Evolutionary conservation across 2,113 vertebrate genomes (phyloP).

Genomic region (Taxidea taxus): DNA sequence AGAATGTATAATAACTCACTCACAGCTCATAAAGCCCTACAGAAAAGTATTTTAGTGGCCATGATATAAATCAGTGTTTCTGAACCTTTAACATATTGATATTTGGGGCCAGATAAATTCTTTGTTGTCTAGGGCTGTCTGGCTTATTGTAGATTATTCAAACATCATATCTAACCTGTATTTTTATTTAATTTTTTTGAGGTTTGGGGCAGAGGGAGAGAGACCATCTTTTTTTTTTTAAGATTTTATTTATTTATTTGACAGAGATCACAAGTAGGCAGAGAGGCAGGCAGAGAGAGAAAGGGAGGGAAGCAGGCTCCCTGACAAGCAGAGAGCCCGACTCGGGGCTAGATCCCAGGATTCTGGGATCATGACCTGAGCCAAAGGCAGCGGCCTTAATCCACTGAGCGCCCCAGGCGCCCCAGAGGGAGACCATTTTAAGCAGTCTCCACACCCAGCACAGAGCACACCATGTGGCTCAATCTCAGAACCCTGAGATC

Average conservation of each 20-base stretch:
- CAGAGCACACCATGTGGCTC: not conserved
- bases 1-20: not conserved
- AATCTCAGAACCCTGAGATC: not conserved
- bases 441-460: not conserved
- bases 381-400: no score
- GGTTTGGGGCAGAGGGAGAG: not conserved
- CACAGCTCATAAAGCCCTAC: not conserved
- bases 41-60: not conserved
- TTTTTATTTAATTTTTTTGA: not conserved
- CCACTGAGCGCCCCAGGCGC: no score
- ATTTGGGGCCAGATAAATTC: not conserved
- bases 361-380: no score
- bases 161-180: not conserved
- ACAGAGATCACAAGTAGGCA: no score
- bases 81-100: not conserved
- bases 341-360: no score
- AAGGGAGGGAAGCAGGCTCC: no score
- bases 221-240: no score
- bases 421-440: not conserved
- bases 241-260: no score
- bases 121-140: not conserved
- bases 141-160: not conserved
- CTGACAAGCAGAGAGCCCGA: no score
- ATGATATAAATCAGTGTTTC: not conserved
- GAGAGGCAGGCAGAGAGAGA: no score